Percentiles rank a stretch among this genome's conserved stretches.
phyloP scores from a whole-genome alignment of 2,113 vertebrate genomes.

The Passer montanus region DNA sequence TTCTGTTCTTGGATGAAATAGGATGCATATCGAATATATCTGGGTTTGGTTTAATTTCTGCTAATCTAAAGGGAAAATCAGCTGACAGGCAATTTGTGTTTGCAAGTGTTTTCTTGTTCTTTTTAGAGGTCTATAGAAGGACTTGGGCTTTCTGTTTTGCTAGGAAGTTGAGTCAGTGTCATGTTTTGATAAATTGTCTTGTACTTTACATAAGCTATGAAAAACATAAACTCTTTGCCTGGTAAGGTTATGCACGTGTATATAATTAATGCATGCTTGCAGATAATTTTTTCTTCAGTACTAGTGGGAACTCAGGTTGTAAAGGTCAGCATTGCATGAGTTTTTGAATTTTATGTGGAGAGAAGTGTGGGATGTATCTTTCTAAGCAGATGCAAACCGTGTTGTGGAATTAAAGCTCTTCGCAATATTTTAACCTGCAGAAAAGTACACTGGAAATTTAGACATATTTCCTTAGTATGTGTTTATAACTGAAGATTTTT shows the following conservation, averaged over 20 bases:
- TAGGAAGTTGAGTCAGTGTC: neutral
- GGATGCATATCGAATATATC: rapidly evolving
- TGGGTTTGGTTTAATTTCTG: neutral
- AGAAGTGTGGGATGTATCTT: neutral
- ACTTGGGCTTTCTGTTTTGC: neutral
- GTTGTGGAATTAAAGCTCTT: neutral
- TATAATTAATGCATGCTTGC: neutral
- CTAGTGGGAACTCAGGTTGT: neutral
- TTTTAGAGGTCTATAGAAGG: neutral
- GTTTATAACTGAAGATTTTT: neutral
- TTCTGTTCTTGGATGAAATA: rapidly evolving
- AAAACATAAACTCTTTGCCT: neutral
- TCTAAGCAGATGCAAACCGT: rapidly evolving
- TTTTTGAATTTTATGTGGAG: neutral
- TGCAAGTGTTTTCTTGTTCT: neutral
- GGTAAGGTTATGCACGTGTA: rapidly evolving
- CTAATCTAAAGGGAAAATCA: neutral
- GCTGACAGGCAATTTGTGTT: neutral
- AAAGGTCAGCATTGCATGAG: neutral
- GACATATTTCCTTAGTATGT: neutral
- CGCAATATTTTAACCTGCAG: neutral
- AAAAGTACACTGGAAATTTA: neutral
- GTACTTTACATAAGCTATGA: neutral
- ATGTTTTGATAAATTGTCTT: neutral
- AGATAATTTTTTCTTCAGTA: neutral